phyloP scores from a whole-genome alignment of 2,888 invertebrate genomes.

The Euphydryas editha region DNA sequence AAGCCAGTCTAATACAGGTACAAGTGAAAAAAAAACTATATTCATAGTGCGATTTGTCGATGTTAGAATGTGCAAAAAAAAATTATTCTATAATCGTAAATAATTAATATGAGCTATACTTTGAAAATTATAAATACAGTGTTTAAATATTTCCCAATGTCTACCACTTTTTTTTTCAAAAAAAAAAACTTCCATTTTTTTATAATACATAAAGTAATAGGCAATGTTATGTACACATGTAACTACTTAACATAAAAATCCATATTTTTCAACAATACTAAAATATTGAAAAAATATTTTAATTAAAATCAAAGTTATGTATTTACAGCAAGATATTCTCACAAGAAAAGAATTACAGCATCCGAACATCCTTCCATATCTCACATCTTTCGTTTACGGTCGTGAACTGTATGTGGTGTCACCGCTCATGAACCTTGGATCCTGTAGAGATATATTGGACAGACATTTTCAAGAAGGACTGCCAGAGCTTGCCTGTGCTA shows the following conservation, averaged over 20 bases:
- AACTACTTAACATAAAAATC: too few species aligned
- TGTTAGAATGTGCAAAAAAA: neutral
- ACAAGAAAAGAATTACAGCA: slow-evolving; percentile 91
- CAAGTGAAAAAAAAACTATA: slow-evolving; percentile 12
- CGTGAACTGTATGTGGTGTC: slow-evolving; percentile 91
- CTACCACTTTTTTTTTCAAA: too few species aligned
- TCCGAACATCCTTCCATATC: slow-evolving; percentile 89
- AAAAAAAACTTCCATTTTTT: too few species aligned
- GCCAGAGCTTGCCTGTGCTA: slow-evolving; percentile 91
- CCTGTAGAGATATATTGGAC: slow-evolving; percentile 90
- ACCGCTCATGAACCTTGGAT: slow-evolving; percentile 93
- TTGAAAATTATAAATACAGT: too few species aligned
- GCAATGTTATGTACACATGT: too few species aligned
- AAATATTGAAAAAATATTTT: neutral
- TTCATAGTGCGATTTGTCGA: neutral
- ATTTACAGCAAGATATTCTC: slow-evolving; percentile 88
- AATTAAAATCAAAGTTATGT: slow-evolving; percentile 1
- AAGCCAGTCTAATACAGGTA: slow-evolving; percentile 85
- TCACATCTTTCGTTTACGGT: slow-evolving; percentile 90
- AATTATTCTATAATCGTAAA: too few species aligned
- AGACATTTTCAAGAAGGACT: slow-evolving; percentile 91
- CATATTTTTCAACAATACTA: neutral
- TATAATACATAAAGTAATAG: too few species aligned
- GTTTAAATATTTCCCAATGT: too few species aligned
- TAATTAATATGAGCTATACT: too few species aligned